Percentiles rank a stretch among this genome's conserved stretches.
phyloP scores from a whole-genome alignment of 1,140 invertebrate species.

The Maniola jurtina region DNA sequence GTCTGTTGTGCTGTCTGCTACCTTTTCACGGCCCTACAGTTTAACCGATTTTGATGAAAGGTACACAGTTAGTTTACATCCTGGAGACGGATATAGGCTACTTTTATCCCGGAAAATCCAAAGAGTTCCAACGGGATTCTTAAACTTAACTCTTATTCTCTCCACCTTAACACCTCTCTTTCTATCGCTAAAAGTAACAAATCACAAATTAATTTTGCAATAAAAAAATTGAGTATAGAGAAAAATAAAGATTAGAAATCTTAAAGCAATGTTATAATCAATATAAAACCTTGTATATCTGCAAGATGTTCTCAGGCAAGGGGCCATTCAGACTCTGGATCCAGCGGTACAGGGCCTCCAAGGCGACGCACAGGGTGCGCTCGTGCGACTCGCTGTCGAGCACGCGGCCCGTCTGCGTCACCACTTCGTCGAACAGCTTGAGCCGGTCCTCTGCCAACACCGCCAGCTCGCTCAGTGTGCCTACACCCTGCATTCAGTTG shows the following conservation, averaged over 20 bases:
- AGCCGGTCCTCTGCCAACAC: slow-evolving; percentile 81
- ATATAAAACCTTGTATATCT: slow-evolving; percentile 90
- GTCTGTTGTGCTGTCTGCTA: no score
- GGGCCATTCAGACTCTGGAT: slow-evolving; percentile 82
- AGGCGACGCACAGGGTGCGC: slow-evolving; percentile 89
- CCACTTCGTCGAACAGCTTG: slow-evolving; percentile 81
- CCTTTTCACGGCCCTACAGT: no score
- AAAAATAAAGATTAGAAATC: not conserved
- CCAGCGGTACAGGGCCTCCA: slow-evolving; percentile 91
- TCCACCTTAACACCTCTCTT: not conserved
- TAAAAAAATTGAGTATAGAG: not conserved
- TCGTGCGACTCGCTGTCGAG: slow-evolving; percentile 95
- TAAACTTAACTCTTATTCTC: no score
- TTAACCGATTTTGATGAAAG: no score
- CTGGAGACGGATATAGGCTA: no score
- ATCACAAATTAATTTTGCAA: not conserved
- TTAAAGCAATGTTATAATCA: slow-evolving; percentile 47
- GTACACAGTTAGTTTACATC: no score
- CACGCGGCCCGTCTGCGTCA: slow-evolving; percentile 86
- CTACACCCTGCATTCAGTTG: slow-evolving; percentile 82
- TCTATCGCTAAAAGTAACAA: not conserved
- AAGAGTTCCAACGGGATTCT: no score
- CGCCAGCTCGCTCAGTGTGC: slow-evolving; percentile 87
- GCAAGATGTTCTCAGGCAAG: slow-evolving; percentile 85
- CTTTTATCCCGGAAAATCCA: no score